Evolutionary conservation across 2,113 vertebrate genomes (phyloP).

Genomic region (Bostrychus sinensis): DNA sequence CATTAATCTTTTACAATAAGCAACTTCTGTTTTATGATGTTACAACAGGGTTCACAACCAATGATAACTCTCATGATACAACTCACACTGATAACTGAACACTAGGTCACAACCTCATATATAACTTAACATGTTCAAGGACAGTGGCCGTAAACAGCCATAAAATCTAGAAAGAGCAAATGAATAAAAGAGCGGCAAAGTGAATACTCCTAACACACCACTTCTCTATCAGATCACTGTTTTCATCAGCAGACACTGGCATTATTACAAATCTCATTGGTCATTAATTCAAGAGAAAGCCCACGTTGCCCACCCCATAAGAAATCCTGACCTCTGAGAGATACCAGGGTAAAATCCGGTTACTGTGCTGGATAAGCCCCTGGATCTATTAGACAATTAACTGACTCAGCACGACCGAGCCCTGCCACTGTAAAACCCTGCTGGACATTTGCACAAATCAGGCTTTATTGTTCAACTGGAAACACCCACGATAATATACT

Average conservation of each 20-base stretch:
- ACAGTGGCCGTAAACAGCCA: background rate
- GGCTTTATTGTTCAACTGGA: background rate
- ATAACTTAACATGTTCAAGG: background rate
- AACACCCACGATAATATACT: background rate
- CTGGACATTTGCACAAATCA: background rate
- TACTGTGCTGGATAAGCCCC: background rate
- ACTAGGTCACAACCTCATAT: background rate
- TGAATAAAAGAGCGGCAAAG: background rate
- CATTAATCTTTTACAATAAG: background rate
- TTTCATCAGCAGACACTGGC: no score
- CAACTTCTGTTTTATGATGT: background rate
- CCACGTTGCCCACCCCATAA: slow-evolving; percentile 15
- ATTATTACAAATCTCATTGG: no score
- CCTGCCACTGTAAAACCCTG: background rate
- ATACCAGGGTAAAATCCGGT: background rate
- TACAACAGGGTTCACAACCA: background rate
- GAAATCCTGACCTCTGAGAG: background rate
- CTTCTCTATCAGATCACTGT: no score
- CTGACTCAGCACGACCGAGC: slow-evolving; percentile 44
- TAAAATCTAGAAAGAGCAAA: background rate
- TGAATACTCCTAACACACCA: no score
- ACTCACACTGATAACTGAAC: background rate
- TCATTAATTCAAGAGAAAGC: background rate
- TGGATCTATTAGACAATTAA: slow-evolving; percentile 28
- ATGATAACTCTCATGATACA: background rate